Evolutionary conservation across 2,888 invertebrate genomes (phyloP).

Genomic region (Chesias legatella): DNA sequence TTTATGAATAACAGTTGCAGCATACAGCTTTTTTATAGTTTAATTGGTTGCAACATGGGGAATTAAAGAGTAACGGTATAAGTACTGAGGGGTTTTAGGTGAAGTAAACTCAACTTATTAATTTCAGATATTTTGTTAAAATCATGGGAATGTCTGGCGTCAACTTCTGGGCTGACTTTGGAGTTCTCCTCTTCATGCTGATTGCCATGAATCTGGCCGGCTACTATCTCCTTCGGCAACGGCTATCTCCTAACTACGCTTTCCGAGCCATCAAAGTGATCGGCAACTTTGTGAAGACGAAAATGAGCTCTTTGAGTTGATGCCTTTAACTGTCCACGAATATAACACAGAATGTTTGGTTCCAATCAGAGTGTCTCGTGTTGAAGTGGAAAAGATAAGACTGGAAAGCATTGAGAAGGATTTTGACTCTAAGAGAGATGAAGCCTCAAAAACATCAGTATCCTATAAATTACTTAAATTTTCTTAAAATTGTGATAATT

Average conservation of each 20-base stretch:
- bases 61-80: no score
- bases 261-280: slow-evolving; percentile 86
- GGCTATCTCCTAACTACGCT: slow-evolving; percentile 85
- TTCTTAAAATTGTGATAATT: neutral
- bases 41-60: no score
- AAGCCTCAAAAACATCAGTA: no score
- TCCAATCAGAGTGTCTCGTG: neutral
- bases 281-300: slow-evolving; percentile 84
- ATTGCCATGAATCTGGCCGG: slow-evolving; percentile 83
- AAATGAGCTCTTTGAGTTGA: slow-evolving; percentile 63
- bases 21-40: no score
- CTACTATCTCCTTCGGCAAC: slow-evolving; percentile 86
- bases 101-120: neutral
- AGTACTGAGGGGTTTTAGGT: neutral
- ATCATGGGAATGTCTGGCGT: slow-evolving; percentile 87
- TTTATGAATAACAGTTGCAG: no score
- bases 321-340: no score
- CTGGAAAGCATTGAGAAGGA: slow-evolving; percentile 7
- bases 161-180: slow-evolving; percentile 84
- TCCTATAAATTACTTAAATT: neutral
- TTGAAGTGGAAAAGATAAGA: slow-evolving; percentile 9
- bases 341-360: neutral
- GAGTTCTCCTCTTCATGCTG: slow-evolving; percentile 81
- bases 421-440: neutral
- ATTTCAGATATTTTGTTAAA: slow-evolving; percentile 83